These are phyloP conservation scores for Centroberyx gerrardi DNA, from an alignment of 2,797 vertebrate genomes.

Conservation along the genomic window DNA sequence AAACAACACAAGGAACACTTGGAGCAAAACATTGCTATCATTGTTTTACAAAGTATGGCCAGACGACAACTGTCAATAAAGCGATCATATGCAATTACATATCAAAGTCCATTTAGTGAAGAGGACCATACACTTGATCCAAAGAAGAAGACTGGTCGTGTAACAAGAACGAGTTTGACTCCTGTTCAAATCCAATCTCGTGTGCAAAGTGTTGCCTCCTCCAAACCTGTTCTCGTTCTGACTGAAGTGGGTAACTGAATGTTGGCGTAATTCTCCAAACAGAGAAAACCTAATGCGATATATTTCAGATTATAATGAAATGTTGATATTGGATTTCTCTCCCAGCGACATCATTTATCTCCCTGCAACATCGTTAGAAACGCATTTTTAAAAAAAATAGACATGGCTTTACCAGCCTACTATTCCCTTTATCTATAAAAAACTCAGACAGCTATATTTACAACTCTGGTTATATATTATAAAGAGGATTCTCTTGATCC, in stretches of 20 bases:
- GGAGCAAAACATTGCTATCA: conserved; percentile 76
- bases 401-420: conserved; percentile 81
- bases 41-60: conserved; percentile 72
- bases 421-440: conserved; percentile 85
- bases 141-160: conserved; percentile 58
- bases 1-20: conserved; percentile 84
- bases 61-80: conserved; percentile 70
- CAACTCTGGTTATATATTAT: conserved; percentile 67
- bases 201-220: conserved; percentile 72
- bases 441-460: conserved; percentile 83
- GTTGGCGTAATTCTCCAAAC: conserved; percentile 41
- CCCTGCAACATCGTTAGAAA: conserved; percentile 83
- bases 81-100: conserved; percentile 71
- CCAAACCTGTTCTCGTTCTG: conserved; percentile 22
- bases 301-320: conserved; percentile 40
- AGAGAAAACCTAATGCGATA: conserved; percentile 34
- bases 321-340: conserved; percentile 43
- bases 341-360: conserved; percentile 61
- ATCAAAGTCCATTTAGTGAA: conserved; percentile 69
- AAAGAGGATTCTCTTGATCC: conserved; percentile 63
- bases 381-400: conserved; percentile 86
- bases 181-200: conserved; percentile 67
- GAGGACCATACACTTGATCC: conserved; percentile 63
- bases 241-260: conserved; percentile 31
- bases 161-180: conserved; percentile 56